Conservation (phyloP, 2,113 vertebrate genomes). For the Phyllostomus hastatus region DNA sequence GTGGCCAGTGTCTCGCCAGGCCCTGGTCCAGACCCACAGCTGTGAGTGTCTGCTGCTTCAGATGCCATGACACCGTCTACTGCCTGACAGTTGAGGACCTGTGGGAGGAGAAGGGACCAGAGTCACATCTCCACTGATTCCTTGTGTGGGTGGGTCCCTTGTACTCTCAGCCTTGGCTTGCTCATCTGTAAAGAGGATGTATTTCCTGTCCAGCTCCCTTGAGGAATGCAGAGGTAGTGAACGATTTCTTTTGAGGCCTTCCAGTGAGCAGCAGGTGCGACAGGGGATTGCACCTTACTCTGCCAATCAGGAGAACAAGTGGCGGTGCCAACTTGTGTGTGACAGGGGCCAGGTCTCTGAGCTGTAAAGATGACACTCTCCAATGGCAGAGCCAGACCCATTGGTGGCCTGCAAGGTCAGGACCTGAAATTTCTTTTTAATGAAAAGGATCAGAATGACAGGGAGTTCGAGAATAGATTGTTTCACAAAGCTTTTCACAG, state of each 20-base stretch:
- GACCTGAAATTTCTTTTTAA: neutral
- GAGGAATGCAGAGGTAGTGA: neutral
- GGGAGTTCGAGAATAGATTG: neutral
- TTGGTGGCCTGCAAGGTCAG: neutral
- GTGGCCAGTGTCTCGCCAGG: neutral
- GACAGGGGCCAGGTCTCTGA: neutral
- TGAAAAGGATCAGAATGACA: neutral
- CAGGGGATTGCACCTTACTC: neutral
- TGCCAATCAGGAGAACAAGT: neutral
- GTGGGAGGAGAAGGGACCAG: neutral
- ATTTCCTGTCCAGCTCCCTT: neutral
- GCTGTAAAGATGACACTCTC: neutral
- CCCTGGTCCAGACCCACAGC: neutral
- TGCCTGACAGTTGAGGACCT: neutral
- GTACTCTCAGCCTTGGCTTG: neutral
- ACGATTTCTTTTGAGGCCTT: neutral
- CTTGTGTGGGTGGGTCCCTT: neutral
- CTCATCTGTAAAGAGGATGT: neutral
- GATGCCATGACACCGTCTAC: neutral
- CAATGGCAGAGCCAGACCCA: neutral
- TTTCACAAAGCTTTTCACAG: neutral
- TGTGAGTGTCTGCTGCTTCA: neutral
- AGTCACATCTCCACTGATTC: neutral
- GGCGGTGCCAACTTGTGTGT: neutral
- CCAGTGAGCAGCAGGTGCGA: neutral